Base-by-base conservation (phyloP, 2,888 invertebrate genomes). In the Cotesia congregata region DNA sequence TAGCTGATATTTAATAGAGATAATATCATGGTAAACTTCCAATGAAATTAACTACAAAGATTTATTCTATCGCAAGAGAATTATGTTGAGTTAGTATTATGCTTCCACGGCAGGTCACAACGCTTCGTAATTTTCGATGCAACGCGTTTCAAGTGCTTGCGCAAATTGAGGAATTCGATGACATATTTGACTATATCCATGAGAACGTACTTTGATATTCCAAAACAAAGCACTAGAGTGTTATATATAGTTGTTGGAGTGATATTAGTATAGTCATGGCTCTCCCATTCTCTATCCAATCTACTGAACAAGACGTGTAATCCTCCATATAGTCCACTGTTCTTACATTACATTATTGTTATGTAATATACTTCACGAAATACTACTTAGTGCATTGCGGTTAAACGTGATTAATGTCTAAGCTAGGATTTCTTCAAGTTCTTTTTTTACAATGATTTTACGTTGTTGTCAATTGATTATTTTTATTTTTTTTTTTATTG, bases 121-220 rank as follows among this genome's bases (percentile, higher is more conserved):
- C 38, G 15, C 39, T 9, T 20, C 6, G 62, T 38, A 72, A 72
- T 72, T 62, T 61, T 17, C 72, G 15, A 72, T 61, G 17, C 62
- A 72, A 30, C 64, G 20, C 64, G 15, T 20, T 40, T n/a, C 40
- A 64, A 72, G 64, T 72, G 41, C 64, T 65, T 72, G 72, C 65
- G 65, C 60, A 65, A 72, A 65, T 72, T 30, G 40, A 65, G 50
- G 50, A 65, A 65, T 39, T 50, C 30, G 65, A 39, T 15, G 41
- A 50, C 41, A 41, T 41, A 64, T 9, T 64, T 12, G 62, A 62
- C 20, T 62, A 50, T 6, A 39, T 17, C 39, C 12, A 20, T 65
- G 38, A 6, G n/a, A 65, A 20, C 38, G 30, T 39, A 64, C 41
- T 72, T 72, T 72, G 72, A 64, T 72, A 72, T 64, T 62, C 64